A percentile compares a stretch with the other conserved stretches of the same genome.
Conservation (phyloP, 2,113 vertebrate species). For the Epinephelus fuscoguttatus region DNA sequence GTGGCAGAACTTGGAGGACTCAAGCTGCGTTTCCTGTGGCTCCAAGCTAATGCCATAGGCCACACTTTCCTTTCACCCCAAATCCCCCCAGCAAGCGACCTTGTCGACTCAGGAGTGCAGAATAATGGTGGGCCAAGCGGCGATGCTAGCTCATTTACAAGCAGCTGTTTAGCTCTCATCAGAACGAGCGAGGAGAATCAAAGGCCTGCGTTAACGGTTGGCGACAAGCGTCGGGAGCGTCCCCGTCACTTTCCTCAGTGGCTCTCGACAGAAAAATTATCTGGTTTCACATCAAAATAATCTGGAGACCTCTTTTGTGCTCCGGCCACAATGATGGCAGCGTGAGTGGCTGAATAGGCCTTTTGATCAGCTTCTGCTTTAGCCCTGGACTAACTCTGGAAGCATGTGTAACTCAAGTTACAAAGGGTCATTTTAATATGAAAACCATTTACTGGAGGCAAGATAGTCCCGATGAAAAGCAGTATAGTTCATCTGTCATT, state of each 20-base stretch:
- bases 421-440: constrained; percentile 72
- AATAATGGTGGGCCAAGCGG: constrained; percentile 88
- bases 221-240: constrained; percentile 89
- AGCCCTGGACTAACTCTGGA: constrained; percentile 59
- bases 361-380: constrained; percentile 77
- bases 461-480: constrained; percentile 49
- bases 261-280: constrained; percentile 82
- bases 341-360: constrained; percentile 74
- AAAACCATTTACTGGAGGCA: constrained; percentile 64
- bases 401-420: constrained; percentile 68
- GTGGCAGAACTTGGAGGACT: constrained; percentile 78
- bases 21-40: constrained; percentile 88
- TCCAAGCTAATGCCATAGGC: constrained; percentile 87
- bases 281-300: constrained; percentile 86
- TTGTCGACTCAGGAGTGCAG: constrained; percentile 88
- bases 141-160: constrained; percentile 92
- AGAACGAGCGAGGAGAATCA: constrained; percentile 89
- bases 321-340: constrained; percentile 72
- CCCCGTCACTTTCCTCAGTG: constrained; percentile 80
- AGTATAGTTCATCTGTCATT: constrained; percentile 13
- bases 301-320: constrained; percentile 78
- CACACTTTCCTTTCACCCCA: constrained; percentile 85
- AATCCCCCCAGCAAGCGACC: constrained; percentile 92
- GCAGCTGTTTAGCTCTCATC: constrained; percentile 92
- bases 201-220: constrained; percentile 87